Base-by-base conservation (phyloP, 1,140 invertebrate species). In the Drosophila jambulina region DNA sequence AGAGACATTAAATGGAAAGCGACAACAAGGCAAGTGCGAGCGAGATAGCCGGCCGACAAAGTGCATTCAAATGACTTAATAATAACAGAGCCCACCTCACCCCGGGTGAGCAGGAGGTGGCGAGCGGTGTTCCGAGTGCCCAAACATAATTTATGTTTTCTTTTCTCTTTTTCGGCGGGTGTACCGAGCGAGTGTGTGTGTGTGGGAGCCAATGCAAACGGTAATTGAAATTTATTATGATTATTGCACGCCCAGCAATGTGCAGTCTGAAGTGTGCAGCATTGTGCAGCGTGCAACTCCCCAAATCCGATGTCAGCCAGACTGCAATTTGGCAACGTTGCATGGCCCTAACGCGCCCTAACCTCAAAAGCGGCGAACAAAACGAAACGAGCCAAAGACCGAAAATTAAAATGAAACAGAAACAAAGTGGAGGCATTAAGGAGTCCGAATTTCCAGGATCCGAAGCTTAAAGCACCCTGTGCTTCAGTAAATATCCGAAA, bases 171-270 rank as follows among this genome's bases (percentile, higher is more conserved):
- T 25, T 57, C 58, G 19, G 15, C 42, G 15, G n/a, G 36, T 40
- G 68, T 67, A 19, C 9, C 15, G 15, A 4, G 13, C n/a, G 15
- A 27, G 15, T 19, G 51, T 21, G 58, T 53, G 32, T 43, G 65
- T 40, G 72, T 79, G 77, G 69, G 62, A 58, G 61, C 49, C 72
- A 82, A 82, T 82, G 79, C 78, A 82, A 80, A 72, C 68, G 87
- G 80, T 92, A 92, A 92, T 92, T 92, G 91, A 92, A 91, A 92
- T 92, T 92, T 92, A 92, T 92, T 92, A 88, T 92, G 82, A 91
- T 91, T 91, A 84, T 91, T 91, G 82, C 80, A 80, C 77, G 71
- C 77, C 74, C 69, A 60, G 68, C 57, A 74, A 76, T 61, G 53
- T 82, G 80, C 56, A 61, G 46, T 36, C 51, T 72, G 45, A 79